Evolutionary conservation across 37 sponge, comb jelly and placozoan species (phyloP), one percentile per base, ranked within the genome.

Genomic region (Halisarca cf. caerulea): DNA sequence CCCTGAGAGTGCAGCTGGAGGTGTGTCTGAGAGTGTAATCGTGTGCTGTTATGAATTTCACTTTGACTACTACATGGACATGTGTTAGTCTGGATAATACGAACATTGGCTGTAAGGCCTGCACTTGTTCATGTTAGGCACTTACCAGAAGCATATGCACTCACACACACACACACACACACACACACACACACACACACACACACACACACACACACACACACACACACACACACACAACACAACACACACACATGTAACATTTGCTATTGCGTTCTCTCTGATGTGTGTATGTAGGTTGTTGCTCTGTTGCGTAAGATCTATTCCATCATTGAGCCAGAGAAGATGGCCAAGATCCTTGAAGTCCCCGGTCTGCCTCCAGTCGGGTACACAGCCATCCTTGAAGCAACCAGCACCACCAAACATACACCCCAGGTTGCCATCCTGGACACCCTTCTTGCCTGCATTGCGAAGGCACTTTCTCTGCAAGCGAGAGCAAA

Each of bases 361-460:
- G 84, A 82, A 0, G 86, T 94, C 25, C 69, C 83, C 5, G 53
- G 88, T 62, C 90, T 97, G 3, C 97, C 97, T 28, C 91, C 91
- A 3, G 61, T 90, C 21, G 96, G 93, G 57, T 95, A 92, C 81
- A 86, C 87, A 51, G 96, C 93, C 73, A 90, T 95, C 38, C 90
- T 89, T 18, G 91, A 92, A 38, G 96, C 96, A 23, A 86, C 89
- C 58, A 93, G 83, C 88, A 81, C 91, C 61, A 37, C 18, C 21
- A 86, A 90, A 17, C 73, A 84, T 42, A 72, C 88, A 64, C 87
- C 90, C 73, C 88, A 87, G 66, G 68, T 90, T 32, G 97, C 92
- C 17, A 47, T 97, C 47, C 87, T 97, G 47, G 97, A 97, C 90
- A 84, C 73, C 78, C 69, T 97, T 32, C 94, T 97, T 1, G 88